Conservation (phyloP, 2,797 vertebrate species). For the Streptopelia turtur region DNA sequence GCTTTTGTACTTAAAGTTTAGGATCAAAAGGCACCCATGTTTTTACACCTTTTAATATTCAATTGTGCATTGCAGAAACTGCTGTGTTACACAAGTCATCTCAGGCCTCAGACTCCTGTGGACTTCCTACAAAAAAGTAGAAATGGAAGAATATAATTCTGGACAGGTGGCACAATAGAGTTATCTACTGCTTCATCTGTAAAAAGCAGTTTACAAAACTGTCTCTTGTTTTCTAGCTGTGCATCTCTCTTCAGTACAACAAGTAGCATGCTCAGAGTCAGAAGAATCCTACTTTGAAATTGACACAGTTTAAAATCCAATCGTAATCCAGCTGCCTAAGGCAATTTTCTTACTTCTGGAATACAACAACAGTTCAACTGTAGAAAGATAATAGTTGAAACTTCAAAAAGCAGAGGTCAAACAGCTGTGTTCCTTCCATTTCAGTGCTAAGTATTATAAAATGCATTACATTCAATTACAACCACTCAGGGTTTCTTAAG, state of each 20-base stretch:
- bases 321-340: neutral
- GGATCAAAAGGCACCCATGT: neutral
- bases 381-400: neutral
- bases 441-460: neutral
- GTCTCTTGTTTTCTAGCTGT: neutral
- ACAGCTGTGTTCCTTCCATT: neutral
- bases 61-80: neutral
- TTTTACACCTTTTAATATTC: neutral
- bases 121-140: neutral
- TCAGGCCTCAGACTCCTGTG: neutral
- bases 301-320: neutral
- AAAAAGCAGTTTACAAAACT: neutral
- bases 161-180: neutral
- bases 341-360: neutral
- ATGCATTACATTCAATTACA: neutral
- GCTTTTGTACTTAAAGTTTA: neutral
- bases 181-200: neutral
- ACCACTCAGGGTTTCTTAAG: neutral
- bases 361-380: neutral
- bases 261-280: neutral
- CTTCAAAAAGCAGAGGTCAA: neutral
- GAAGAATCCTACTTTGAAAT: neutral
- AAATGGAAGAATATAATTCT: neutral
- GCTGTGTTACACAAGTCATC: neutral
- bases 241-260: neutral